Base-by-base conservation (phyloP, 2,113 vertebrate species). In the Sapayoa aenigma region DNA sequence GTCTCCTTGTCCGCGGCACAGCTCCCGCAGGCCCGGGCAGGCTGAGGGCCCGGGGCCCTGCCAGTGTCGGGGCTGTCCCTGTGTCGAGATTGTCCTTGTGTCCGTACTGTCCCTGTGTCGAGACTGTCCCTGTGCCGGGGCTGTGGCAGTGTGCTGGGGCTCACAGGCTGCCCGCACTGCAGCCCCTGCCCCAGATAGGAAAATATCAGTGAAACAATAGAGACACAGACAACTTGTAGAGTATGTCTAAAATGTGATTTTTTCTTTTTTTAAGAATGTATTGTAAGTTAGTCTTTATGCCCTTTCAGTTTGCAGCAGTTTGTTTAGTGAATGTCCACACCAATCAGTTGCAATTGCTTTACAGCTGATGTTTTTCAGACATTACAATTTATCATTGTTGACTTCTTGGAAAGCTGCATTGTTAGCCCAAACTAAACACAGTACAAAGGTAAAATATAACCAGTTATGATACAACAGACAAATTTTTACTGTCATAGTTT, bases 1-100 rank as follows among this genome's bases (percentile, higher is more conserved):
- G 4, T 20, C 15, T 30, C 44, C 69, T 49, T 0, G 0, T 20
- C 15, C 3, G 1, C 6, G 19, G 35, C 73, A 30, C 12, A 11
- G 31, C 31, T 46, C 18, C 33, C 2, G 0, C 23, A 9, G 31
- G 30, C 31, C 19, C 2, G 0, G 28, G 22, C 11, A 33, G 46
- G 31, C 46, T 1, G 3, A 68, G 27, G 9, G 14, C 24, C 37
- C 25, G 3, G 12, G 12, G 37, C 24, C 39, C 37, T 0, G 0
- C 2, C 15, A 3, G 4, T 6, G 13, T 3, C n/a, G 11, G 30
- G 21, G 20, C 58, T 50, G 31, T 20, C 60, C 69, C 15, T 28
- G 14, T 52, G 49, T 7, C 49, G 15, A 7, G 50, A 15, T 25
- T 52, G 50, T 14, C 13, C 13, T 23, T 42, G 41, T 42, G 41